These are phyloP conservation scores for Brachyrhaphis roseni DNA, from an alignment of 2,797 vertebrate genomes.

Conservation along the genomic window DNA sequence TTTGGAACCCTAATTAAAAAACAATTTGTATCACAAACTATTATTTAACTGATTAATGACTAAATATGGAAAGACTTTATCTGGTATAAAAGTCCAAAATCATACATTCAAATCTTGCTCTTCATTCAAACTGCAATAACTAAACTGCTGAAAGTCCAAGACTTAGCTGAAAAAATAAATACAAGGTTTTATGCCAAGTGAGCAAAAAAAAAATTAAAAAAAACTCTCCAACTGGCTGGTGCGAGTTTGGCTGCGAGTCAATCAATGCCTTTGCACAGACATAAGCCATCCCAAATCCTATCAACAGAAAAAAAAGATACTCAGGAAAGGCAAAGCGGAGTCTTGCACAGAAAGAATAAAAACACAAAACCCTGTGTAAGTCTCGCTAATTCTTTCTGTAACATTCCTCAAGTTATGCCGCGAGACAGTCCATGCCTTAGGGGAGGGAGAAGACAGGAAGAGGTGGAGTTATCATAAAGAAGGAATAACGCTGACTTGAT, in stretches of 20 bases:
- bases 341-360: slow-evolving; percentile 53
- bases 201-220: slow-evolving; percentile 12
- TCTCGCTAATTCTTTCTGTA: slow-evolving; percentile 67
- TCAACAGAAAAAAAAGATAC: slow-evolving; percentile 50
- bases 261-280: slow-evolving; percentile 56
- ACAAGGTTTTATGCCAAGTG: slow-evolving; percentile 53
- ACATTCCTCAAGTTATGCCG: slow-evolving; percentile 62
- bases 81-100: slow-evolving; percentile 10
- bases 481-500: slow-evolving; percentile 53
- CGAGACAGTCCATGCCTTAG: slow-evolving; percentile 53
- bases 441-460: slow-evolving; percentile 27
- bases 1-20: not conserved
- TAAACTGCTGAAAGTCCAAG: slow-evolving; percentile 35
- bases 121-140: slow-evolving; percentile 32
- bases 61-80: not conserved
- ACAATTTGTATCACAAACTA: not conserved
- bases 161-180: slow-evolving; percentile 39
- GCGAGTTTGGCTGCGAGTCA: slow-evolving; percentile 63
- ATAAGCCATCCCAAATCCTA: slow-evolving; percentile 67
- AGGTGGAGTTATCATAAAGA: slow-evolving; percentile 35
- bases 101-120: slow-evolving; percentile 5
- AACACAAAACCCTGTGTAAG: slow-evolving; percentile 64
- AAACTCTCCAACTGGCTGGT: slow-evolving; percentile 43
- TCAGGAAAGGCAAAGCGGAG: slow-evolving; percentile 59
- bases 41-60: slow-evolving; percentile 17